Evolutionary conservation across 1,140 invertebrate genomes (phyloP), one percentile per base, ranked within the genome.

Genomic region (Calephelis nemesis): DNA sequence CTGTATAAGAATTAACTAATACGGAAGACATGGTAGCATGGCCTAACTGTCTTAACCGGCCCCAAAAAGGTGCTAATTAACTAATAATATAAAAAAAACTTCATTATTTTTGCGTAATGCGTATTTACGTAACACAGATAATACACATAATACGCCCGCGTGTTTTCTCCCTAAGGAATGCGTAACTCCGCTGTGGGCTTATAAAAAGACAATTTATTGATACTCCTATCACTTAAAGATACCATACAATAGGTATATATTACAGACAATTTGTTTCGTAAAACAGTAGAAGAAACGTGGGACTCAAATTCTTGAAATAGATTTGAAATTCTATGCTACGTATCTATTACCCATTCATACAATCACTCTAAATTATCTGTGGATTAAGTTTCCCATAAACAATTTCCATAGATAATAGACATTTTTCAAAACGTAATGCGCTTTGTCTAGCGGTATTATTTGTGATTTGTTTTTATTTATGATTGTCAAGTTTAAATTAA

Each of bases 331-430:
- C 58, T 40, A 40, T 40, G 12, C 39, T 7, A n/a, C 58, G 58
- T 60, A 60, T 60, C 58, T 40, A 60, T 60, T 58, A 58, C 54
- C 54, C 12, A 58, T 58, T 58, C 30, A 39, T 39, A 58, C 54
- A 39, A 58, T 10, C 52, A 30, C 39, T 39, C 54, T 58, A 39
- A 58, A 58, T 58, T 58, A 12, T 58, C 54, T 58, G 30, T 54
- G 19, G 54, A 58, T 58, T 58, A 58, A 58, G 39, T 58, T 58
- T 58, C 54, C 30, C 54, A 58, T n/a, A 58, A 30, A 58, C 54
- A 58, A 58, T 58, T 58, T 58, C 52, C 54, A 39, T 58, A 58
- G 54, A 58, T 58, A 58, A 58, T 58, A 58, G 54, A 58, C 54
- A 58, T 58, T 58, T 58, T 58, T 58, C 12, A 58, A 58, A 45